These are phyloP conservation scores for Zoanthus sociatus DNA, from an alignment of 92 coral and sea anemone genomes.

Conservation along the genomic window DNA sequence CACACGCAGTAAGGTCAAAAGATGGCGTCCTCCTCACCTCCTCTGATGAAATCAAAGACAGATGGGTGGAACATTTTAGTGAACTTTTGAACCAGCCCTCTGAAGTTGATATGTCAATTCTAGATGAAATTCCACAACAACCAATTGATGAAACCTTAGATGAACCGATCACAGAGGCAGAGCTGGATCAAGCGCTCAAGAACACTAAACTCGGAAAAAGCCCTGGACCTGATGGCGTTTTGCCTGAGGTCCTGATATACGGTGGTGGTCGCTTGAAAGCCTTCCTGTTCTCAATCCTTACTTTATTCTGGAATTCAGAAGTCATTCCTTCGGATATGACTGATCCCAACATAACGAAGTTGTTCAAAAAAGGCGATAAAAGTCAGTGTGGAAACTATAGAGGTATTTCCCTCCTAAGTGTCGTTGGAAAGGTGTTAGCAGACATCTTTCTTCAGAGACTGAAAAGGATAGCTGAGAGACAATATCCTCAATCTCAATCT, in stretches of 20 bases:
- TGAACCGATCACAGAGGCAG: slow-evolving; percentile 5
- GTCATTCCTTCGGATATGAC: slow-evolving; percentile 46
- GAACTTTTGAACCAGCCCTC: slow-evolving; percentile 18
- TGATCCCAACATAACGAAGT: slow-evolving; percentile 54
- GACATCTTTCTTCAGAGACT: slow-evolving; percentile 53
- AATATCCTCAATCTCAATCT: slow-evolving; percentile 41
- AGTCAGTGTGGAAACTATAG: slow-evolving; percentile 60
- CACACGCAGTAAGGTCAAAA: slow-evolving; percentile 52
- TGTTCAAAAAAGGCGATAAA: slow-evolving; percentile 67
- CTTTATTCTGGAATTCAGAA: slow-evolving; percentile 55
- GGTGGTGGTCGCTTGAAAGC: slow-evolving; percentile 62
- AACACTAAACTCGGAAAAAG: slow-evolving; percentile 57
- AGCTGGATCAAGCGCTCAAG: slow-evolving; percentile 16
- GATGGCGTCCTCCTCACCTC: slow-evolving; percentile 34
- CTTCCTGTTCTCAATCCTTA: slow-evolving; percentile 49
- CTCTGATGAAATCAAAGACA: slow-evolving; percentile 34
- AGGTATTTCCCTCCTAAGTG: slow-evolving; percentile 51
- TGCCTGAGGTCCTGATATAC: slow-evolving; percentile 52
- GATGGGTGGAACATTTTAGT: slow-evolving; percentile 37
- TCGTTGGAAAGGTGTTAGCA: slow-evolving; percentile 47
- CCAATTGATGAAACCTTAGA: neutral
- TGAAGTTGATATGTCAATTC: slow-evolving; percentile 1
- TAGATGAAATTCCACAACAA: neutral
- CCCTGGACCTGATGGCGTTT: slow-evolving; percentile 61
- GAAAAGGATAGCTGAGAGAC: slow-evolving; percentile 5